phyloP scores from a whole-genome alignment of 2,888 invertebrate species.

The Prenolepis imparis region DNA sequence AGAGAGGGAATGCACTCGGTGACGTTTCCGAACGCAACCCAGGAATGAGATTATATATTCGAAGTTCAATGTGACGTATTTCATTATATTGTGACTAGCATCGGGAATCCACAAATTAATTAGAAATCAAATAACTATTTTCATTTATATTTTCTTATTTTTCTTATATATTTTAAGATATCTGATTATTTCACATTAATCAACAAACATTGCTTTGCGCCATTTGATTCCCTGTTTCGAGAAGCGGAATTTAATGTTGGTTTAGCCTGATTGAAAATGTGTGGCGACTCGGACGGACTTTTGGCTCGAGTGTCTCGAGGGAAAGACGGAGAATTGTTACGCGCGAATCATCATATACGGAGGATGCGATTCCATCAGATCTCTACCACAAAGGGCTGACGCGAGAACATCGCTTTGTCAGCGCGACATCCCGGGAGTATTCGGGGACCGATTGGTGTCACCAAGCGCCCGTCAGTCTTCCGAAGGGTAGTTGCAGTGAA shows the following conservation, averaged over 20 bases:
- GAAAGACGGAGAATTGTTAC: conserved; percentile 33
- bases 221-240: not conserved
- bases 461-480: conserved; percentile 67
- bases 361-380: conserved; percentile 22
- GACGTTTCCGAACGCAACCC: too few relatives aligned
- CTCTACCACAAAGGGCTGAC: conserved; percentile 55
- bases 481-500: conserved; percentile 2
- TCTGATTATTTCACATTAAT: not conserved
- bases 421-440: conserved; percentile 68
- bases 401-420: conserved; percentile 65
- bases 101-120: too few relatives aligned
- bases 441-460: conserved; percentile 74
- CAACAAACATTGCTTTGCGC: not conserved
- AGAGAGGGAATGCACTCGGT: too few relatives aligned
- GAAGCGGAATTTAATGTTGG: not conserved
- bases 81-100: too few relatives aligned
- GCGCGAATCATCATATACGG: not conserved
- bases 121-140: too few relatives aligned
- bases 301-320: conserved; percentile 4
- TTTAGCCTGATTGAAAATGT: conserved; percentile 27
- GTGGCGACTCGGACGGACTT: not conserved
- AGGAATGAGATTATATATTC: too few relatives aligned
- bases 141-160: too few relatives aligned
- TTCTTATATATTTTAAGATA: not conserved
- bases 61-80: too few relatives aligned